Evolutionary conservation across 2,888 invertebrate genomes (phyloP).

Genomic region (Seira sanloemensis): DNA sequence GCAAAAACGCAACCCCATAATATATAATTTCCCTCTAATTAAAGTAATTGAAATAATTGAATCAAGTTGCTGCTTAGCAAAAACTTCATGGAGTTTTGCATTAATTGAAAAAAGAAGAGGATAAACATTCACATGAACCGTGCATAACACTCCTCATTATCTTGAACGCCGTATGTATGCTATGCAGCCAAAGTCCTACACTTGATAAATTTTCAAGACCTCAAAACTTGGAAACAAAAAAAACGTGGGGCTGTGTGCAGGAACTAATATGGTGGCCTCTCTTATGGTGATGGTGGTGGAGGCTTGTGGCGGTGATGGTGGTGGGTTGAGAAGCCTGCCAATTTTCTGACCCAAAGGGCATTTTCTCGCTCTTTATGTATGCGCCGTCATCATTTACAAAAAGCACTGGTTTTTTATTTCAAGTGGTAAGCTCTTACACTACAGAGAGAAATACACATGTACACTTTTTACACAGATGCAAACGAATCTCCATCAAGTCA

Average conservation of each 20-base stretch:
- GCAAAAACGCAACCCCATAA: constrained; percentile 24
- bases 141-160: not conserved
- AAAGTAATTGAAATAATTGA: constrained; percentile 65
- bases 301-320: constrained; percentile 10
- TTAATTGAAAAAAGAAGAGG: constrained; percentile 61
- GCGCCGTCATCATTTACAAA: constrained; percentile 9
- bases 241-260: no score
- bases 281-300: constrained; percentile 7
- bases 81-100: constrained; percentile 37
- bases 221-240: no score
- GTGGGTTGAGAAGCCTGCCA: constrained; percentile 11
- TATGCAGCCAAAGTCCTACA: not conserved
- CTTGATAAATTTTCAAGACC: not conserved
- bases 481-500: no score
- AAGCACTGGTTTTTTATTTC: constrained; percentile 1
- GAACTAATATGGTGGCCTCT: constrained; percentile 21
- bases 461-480: not conserved
- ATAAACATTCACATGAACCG: constrained; percentile 28
- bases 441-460: not conserved
- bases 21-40: constrained; percentile 53
- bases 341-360: constrained; percentile 46
- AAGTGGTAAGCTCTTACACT: not conserved
- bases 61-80: constrained; percentile 30
- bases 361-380: constrained; percentile 49
- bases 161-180: not conserved